phyloP scores from a whole-genome alignment of 2,888 invertebrate species.

The Eristalis intricaria region DNA sequence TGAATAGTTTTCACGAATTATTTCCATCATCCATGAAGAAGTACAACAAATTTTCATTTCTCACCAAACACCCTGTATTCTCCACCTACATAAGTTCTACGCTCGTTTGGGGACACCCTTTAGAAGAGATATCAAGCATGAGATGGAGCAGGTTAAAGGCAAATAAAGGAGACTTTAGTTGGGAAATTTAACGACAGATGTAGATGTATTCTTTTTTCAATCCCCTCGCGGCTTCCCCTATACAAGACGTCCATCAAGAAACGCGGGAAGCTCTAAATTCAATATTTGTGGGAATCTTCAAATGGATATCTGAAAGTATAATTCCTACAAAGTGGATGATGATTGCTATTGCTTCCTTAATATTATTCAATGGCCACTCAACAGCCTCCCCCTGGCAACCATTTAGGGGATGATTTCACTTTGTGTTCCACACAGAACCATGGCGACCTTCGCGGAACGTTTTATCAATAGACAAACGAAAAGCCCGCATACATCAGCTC shows the following conservation, averaged over 20 bases:
- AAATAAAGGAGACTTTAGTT: not conserved
- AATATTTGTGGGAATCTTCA: not conserved
- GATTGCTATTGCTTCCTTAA: conserved; percentile 5
- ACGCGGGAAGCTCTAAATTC: not conserved
- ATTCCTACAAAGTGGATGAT: conserved; percentile 7
- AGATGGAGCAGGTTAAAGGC: too few species aligned
- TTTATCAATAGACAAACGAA: conserved; percentile 33
- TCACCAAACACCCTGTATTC: too few species aligned
- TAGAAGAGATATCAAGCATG: too few species aligned
- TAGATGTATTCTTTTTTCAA: too few species aligned
- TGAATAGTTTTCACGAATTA: too few species aligned
- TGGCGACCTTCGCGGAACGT: conserved; percentile 32
- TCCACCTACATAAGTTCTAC: too few species aligned
- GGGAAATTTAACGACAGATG: not conserved
- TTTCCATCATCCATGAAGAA: too few species aligned
- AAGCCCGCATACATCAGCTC: not conserved
- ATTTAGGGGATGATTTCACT: not conserved
- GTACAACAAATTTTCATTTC: too few species aligned
- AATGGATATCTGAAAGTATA: conserved; percentile 18
- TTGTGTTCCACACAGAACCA: conserved; percentile 4
- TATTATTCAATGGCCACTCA: not conserved
- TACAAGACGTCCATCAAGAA: not conserved
- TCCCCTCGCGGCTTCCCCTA: too few species aligned
- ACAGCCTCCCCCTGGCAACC: not conserved
- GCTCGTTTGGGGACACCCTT: too few species aligned